Percentiles rank a stretch among this genome's conserved stretches.
Evolutionary conservation across 2,797 vertebrate species (phyloP).

Genomic region (Graptemys geographica): DNA sequence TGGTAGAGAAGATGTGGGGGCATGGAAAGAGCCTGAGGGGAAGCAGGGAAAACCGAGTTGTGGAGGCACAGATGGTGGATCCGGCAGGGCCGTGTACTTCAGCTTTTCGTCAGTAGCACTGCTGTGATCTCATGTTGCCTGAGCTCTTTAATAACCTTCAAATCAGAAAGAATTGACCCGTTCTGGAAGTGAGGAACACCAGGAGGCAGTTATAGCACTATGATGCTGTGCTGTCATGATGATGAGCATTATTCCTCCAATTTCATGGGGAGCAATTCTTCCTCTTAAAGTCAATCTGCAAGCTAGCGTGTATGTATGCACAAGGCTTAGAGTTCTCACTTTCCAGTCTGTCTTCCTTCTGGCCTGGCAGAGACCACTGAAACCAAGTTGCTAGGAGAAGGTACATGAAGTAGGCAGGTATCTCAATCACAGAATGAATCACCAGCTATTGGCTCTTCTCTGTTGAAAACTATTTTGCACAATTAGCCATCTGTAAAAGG

Average conservation of each 20-base stretch:
- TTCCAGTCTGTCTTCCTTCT: not conserved
- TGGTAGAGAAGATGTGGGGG: not conserved
- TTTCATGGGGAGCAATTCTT: not conserved
- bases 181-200: not conserved
- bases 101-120: not conserved
- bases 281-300: not conserved
- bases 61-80: not conserved
- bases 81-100: not conserved
- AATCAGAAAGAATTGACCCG: accelerated
- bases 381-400: not conserved
- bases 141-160: not conserved
- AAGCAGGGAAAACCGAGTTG: not conserved
- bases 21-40: not conserved
- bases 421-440: not conserved
- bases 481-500: not conserved
- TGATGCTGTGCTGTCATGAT: not conserved
- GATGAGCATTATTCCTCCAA: not conserved
- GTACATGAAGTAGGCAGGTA: not conserved
- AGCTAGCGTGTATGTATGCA: not conserved
- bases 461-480: not conserved
- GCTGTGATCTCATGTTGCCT: not conserved
- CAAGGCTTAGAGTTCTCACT: not conserved
- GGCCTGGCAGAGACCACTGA: not conserved
- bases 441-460: not conserved
- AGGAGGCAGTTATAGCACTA: not conserved